A percentile compares a stretch with the other conserved stretches of the same genome.
Evolutionary conservation across 2,888 invertebrate species (phyloP).

Genomic region (Autographa gamma): DNA sequence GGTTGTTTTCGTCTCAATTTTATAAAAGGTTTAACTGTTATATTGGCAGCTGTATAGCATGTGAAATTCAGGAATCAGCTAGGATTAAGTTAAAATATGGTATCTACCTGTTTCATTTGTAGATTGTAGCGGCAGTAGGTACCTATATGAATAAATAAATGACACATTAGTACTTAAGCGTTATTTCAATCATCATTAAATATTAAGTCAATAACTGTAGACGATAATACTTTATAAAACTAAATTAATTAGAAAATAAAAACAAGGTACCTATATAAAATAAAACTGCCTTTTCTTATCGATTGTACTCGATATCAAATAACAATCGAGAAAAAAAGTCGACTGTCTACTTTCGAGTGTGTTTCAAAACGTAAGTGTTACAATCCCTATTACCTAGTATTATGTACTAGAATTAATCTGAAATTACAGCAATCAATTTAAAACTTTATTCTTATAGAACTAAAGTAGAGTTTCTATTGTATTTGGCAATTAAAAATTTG

Average conservation of each 20-base stretch:
- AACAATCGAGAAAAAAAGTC: not conserved
- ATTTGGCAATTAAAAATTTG: not conserved
- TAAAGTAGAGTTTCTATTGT: not conserved
- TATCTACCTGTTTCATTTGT: too few relatives aligned
- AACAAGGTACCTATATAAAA: not conserved
- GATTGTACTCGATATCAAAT: slow-evolving; percentile 3
- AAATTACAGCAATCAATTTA: not conserved
- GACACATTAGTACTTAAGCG: too few relatives aligned
- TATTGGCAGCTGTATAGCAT: too few relatives aligned
- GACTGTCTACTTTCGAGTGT: not conserved
- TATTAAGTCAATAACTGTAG: too few relatives aligned
- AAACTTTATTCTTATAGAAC: not conserved
- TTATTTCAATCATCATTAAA: too few relatives aligned
- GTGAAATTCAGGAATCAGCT: too few relatives aligned
- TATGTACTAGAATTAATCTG: not conserved
- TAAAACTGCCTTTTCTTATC: not conserved
- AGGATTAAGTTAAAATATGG: too few relatives aligned
- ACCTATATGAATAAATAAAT: too few relatives aligned
- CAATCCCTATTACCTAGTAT: not conserved
- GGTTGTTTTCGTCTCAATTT: not conserved
- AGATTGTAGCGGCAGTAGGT: too few relatives aligned
- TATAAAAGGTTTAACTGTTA: too few relatives aligned
- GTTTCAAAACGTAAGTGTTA: not conserved
- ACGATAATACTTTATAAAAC: too few relatives aligned
- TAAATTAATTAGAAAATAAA: not conserved